Base-by-base conservation (phyloP, 2,113 vertebrate species). In the Myxocyprinus asiaticus region DNA sequence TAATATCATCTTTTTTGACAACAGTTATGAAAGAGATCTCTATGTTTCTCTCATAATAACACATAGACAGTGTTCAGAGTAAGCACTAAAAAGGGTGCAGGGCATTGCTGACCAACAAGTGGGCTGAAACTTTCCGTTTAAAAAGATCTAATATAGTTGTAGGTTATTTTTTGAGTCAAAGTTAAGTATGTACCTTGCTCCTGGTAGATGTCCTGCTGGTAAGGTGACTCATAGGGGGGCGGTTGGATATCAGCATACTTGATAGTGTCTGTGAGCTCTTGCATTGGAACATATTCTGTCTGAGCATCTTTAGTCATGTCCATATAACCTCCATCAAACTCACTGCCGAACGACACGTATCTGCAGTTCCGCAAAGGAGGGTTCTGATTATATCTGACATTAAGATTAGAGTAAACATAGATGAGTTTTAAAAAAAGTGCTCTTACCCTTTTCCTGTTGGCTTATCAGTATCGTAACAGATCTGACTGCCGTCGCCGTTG, bases 281-380 rank as follows among this genome's bases (percentile, higher is more conserved):
- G 94, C 98, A 99, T 99, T 76, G 98, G 94, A 61, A 98, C 94
- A 0, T 99, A 99, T 88, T 97, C 86, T 62, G 94, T 85, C 0
- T 92, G 95, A 70, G 98, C 96, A 0, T 99, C 98, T 89, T 97
- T 98, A 81, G 94, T 98, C 98, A 99, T 99, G 89, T 98, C 98
- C 96, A 99, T 99, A 90, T 99, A 99, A 45, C 97, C 97, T 0
- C 98, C 98, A 0, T 99, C 98, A 0, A 94, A 96, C 89, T 98
- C 96, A 0, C 95, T 92, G n/a, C 94, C 94, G 9, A 95, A 87
- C 8, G 94, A 96, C 84, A 95, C 88, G 4, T 95, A 96, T 78
- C 97, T 98, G 87, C 0, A 78, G 15, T 55, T 43, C 15, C 68
- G 22, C 22, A 33, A 3, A 33, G 22, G 22, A 33, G 22, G 1